Percentiles rank a stretch among this genome's conserved stretches.
Evolutionary conservation across 2,888 invertebrate species (phyloP).

Genomic region (Sclerodermus sp.): DNA sequence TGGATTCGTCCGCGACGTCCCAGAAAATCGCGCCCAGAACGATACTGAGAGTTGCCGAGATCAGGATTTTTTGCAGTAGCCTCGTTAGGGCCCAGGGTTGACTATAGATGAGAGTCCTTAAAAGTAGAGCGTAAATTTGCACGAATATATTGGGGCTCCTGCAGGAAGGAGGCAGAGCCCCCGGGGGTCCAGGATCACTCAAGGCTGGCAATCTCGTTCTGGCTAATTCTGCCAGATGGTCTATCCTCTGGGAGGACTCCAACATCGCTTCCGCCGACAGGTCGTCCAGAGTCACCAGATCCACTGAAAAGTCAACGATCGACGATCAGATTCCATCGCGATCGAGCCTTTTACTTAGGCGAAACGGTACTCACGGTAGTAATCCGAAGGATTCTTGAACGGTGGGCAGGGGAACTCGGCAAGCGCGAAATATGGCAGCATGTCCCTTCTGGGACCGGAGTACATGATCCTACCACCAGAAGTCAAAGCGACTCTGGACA

Average conservation of each 20-base stretch:
- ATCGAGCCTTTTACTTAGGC: no score
- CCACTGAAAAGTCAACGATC: no score
- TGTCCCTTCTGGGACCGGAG: slow-evolving; percentile 84
- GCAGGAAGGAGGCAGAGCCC: slow-evolving; percentile 70
- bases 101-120: slow-evolving; percentile 75
- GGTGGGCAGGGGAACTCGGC: slow-evolving; percentile 94
- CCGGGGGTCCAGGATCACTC: slow-evolving; percentile 77
- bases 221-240: slow-evolving; percentile 83
- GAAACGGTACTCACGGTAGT: slow-evolving; percentile 87
- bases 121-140: slow-evolving; percentile 69
- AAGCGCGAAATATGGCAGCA: slow-evolving; percentile 86
- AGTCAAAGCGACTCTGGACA: slow-evolving; percentile 80
- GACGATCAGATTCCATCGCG: no score
- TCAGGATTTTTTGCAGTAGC: slow-evolving; percentile 76
- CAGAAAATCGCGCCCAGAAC: slow-evolving; percentile 86
- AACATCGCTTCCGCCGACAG: slow-evolving; percentile 91
- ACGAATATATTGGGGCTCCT: slow-evolving; percentile 67
- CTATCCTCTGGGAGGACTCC: slow-evolving; percentile 91
- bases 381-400: slow-evolving; percentile 95
- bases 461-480: slow-evolving; percentile 91
- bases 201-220: slow-evolving; percentile 67
- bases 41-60: slow-evolving; percentile 81
- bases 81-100: slow-evolving; percentile 83
- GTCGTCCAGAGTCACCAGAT: slow-evolving; percentile 90
- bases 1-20: slow-evolving; percentile 78